A percentile compares a stretch with the other conserved stretches of the same genome.
phyloP scores from a whole-genome alignment of 2,888 invertebrate genomes.

The Brachylomia viminalis region DNA sequence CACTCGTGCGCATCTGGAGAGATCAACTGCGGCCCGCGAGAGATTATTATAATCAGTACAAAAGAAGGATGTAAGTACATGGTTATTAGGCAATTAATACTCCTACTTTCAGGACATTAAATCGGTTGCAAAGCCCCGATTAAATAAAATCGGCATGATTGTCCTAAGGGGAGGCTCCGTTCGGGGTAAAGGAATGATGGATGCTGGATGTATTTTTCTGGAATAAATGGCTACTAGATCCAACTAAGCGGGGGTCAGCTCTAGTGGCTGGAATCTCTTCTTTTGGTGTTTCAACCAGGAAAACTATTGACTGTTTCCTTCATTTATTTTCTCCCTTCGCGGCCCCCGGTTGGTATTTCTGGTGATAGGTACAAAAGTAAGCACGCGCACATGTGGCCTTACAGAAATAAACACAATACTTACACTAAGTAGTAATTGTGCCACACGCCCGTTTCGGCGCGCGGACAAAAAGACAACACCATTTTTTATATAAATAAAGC shows the following conservation, averaged over 20 bases:
- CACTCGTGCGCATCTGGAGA: slow-evolving; percentile 81
- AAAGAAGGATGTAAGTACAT: neutral
- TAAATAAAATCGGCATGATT: too few relatives aligned
- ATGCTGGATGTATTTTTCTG: too few relatives aligned
- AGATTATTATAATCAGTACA: neutral
- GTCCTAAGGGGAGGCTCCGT: too few relatives aligned
- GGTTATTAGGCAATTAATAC: too few relatives aligned
- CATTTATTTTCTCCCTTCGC: neutral
- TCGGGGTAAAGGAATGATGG: too few relatives aligned
- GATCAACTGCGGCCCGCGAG: slow-evolving; percentile 76
- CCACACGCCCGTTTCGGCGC: slow-evolving; percentile 82
- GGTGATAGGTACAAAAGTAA: slow-evolving; percentile 73
- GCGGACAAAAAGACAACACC: slow-evolving; percentile 78
- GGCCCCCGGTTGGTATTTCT: slow-evolving; percentile 55
- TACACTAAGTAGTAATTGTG: slow-evolving; percentile 86
- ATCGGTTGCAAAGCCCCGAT: too few relatives aligned
- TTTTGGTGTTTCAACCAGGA: neutral
- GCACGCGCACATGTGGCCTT: slow-evolving; percentile 84
- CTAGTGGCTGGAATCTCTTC: neutral
- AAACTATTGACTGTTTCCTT: neutral
- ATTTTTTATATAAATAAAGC: slow-evolving; percentile 85
- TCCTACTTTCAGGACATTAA: too few relatives aligned
- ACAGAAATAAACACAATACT: slow-evolving; percentile 89
- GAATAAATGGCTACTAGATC: too few relatives aligned
- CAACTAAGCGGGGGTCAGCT: too few relatives aligned